Conservation (phyloP, 92 coral and sea anemone species). For the Palythoa heliodiscus region DNA sequence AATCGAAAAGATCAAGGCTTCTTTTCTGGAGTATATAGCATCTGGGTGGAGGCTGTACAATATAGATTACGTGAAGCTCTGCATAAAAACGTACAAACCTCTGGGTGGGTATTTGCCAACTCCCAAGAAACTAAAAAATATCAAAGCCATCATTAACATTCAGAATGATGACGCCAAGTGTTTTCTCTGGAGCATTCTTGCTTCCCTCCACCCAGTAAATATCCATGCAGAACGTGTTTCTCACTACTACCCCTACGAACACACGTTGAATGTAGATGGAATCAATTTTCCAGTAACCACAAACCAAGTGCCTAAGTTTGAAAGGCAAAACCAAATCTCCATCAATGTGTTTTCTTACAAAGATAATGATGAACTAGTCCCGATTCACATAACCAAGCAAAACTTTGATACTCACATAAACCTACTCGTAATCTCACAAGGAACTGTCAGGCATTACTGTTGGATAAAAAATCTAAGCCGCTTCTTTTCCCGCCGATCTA, state of each 20-base stretch:
- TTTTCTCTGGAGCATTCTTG: conserved; percentile 57
- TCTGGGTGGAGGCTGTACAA: conserved; percentile 45
- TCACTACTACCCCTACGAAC: conserved; percentile 41
- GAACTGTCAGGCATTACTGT: conserved; percentile 32
- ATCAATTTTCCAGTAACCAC: conserved; percentile 44
- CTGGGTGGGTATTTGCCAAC: conserved; percentile 55
- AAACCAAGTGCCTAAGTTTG: conserved; percentile 46
- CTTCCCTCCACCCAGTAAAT: conserved; percentile 49
- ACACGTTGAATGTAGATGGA: conserved; percentile 41
- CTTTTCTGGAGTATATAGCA: conserved; percentile 44
- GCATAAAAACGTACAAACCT: conserved; percentile 50
- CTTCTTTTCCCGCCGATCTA: too few species aligned
- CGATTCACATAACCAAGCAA: conserved; percentile 27
- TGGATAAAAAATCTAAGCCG: too few species aligned
- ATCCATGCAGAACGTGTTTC: conserved; percentile 34
- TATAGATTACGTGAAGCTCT: conserved; percentile 42
- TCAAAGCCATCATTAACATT: conserved; percentile 62
- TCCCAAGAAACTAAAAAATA: conserved; percentile 47
- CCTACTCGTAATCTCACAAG: conserved; percentile 43
- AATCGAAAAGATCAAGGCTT: not conserved
- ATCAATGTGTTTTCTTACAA: conserved; percentile 3
- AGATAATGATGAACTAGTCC: conserved; percentile 40
- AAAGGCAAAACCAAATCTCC: conserved; percentile 40
- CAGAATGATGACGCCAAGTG: conserved; percentile 52
- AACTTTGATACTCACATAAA: conserved; percentile 28